A percentile compares a stretch with the other conserved stretches of the same genome.
These are phyloP conservation scores for Kobus ellipsiprymnus DNA, from an alignment of 2,113 vertebrate genomes.

Conservation along the genomic window DNA sequence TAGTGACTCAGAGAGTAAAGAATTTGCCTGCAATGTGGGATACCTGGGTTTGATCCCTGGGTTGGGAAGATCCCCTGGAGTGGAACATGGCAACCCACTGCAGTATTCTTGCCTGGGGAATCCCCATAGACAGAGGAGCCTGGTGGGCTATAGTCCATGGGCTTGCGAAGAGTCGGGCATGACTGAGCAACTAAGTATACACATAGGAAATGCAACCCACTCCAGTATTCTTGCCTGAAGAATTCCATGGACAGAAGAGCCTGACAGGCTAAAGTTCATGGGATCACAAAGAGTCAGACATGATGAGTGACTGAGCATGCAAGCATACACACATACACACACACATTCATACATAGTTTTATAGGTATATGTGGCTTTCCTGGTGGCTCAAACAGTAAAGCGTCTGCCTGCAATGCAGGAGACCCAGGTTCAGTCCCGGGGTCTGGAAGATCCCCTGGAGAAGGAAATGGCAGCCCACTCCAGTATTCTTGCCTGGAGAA, in stretches of 20 bases:
- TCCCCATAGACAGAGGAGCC: not conserved
- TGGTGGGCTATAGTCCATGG: not conserved
- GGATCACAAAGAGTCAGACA: not conserved
- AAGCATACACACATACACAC: not conserved
- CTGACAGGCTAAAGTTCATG: not conserved
- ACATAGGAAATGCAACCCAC: not conserved
- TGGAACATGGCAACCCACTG: not conserved
- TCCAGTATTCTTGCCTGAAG: not conserved
- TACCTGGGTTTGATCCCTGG: not conserved
- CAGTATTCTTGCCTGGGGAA: not conserved
- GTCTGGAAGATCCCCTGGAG: not conserved
- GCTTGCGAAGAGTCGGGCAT: accelerated
- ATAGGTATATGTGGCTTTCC: not conserved
- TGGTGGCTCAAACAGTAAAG: not conserved
- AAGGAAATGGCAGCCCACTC: not conserved
- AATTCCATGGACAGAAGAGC: not conserved
- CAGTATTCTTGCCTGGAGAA: not conserved
- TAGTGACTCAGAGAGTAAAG: not conserved
- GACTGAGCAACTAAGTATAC: not conserved
- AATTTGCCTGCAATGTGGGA: not conserved
- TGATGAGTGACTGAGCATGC: not conserved
- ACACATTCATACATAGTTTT: not conserved
- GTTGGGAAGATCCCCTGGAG: not conserved
- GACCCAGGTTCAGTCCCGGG: not conserved
- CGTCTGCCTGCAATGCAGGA: not conserved